Base-by-base conservation (phyloP, 2,888 invertebrate species). In the Himalopsyche japonica region DNA sequence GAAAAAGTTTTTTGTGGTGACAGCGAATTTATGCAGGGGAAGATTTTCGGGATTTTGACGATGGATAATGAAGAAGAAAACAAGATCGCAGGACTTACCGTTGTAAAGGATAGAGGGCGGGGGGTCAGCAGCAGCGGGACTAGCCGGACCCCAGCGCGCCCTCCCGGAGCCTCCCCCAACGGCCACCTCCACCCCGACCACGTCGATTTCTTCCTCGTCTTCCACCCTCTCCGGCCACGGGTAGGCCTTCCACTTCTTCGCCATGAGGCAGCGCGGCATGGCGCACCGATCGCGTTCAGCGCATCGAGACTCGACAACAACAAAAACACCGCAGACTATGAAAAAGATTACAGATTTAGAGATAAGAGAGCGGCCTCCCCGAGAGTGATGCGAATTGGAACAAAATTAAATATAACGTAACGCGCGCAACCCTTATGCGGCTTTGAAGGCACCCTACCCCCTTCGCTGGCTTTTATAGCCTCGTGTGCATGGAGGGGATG, bases 251-350 rank as follows among this genome's bases (percentile, higher is more conserved):
- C 97, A 97, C 94, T 97, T 97, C 93, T 97, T 97, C 90, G 97
- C 97, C 97, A 97, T 97, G 92, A 97, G 95, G 94, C 97, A 97
- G 91, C 97, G 96, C 93, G 97, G 97, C 97, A 97, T 97, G 91
- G 93, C 94, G 92, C 92, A 91, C 90, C 91, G 91, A 93, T 92
- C 92, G 90, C 91, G 92, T 91, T 91, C 91, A 91, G 91, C 91
- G 91, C 91, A 83, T 80, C 84, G 83, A 80, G 80, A 79, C 7
- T 20, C 57, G 24, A 57, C 57, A 57, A 57, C 64, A 76, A 70
- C 76, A 80, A 47, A 84, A 81, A 82, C 79, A 83, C 85, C 86
- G 86, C 86, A 84, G 85, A 86, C 86, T 57, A 57, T 57, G 57
- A 57, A 57, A 57, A 20, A 82, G 80, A 84, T 70, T 48, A 82